These are phyloP conservation scores for Heliocidaris erythrogramma DNA, from an alignment of 35 echinoderm and acorn worm species.

Conservation along the genomic window DNA sequence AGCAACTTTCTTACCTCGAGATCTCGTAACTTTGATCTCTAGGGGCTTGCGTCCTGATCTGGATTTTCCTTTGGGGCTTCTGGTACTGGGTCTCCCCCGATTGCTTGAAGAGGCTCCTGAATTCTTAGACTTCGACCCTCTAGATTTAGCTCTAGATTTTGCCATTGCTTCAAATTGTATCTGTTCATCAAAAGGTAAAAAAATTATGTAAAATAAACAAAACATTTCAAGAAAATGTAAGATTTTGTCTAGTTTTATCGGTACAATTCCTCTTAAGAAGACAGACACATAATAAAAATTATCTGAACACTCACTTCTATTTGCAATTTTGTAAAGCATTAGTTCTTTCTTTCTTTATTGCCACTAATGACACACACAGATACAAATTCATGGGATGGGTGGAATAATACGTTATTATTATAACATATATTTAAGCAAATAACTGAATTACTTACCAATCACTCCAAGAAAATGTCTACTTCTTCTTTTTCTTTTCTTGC, in stretches of 20 bases:
- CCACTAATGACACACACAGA: too few species aligned
- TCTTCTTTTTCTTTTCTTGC: constrained; percentile 48
- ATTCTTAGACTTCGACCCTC: constrained; percentile 1
- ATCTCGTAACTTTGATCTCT: constrained; percentile 35
- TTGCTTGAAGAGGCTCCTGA: not conserved
- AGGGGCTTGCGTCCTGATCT: constrained; percentile 36
- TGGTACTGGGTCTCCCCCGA: not conserved
- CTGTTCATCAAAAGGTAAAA: not conserved
- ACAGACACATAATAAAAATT: too few species aligned
- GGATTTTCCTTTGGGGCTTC: constrained; percentile 30
- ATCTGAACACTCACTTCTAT: too few species aligned
- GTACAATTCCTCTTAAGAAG: too few species aligned
- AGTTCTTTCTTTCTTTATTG: too few species aligned
- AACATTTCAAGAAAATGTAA: too few species aligned
- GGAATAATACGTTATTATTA: too few species aligned
- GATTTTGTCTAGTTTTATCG: too few species aligned
- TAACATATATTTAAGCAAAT: too few species aligned
- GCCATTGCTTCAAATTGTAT: constrained; percentile 13
- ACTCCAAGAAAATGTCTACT: not conserved
- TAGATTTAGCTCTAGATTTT: constrained; percentile 20
- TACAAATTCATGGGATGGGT: not conserved
- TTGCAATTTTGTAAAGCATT: too few species aligned
- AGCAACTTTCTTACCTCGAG: constrained; percentile 37
- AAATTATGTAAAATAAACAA: too few species aligned
- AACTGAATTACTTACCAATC: not conserved